phyloP scores from a whole-genome alignment of 2,888 invertebrate genomes.

The Rhyacophila evoluta region DNA sequence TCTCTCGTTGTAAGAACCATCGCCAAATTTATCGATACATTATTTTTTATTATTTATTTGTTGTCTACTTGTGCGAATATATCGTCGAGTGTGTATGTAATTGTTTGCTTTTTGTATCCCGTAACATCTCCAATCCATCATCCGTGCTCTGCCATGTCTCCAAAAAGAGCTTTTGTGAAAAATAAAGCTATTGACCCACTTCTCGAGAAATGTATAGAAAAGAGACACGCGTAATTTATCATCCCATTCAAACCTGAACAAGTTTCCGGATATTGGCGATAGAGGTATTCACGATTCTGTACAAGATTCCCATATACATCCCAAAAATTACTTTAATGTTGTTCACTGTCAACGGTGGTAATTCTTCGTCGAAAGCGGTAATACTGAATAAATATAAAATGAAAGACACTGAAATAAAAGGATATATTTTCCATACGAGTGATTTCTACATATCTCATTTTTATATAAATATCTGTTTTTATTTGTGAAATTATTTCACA shows the following conservation, averaged over 20 bases:
- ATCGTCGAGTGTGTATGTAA: slow-evolving; percentile 12
- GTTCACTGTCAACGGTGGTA: background rate
- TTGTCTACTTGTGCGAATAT: background rate
- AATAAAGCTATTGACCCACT: slow-evolving; percentile 53
- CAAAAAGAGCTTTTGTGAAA: slow-evolving; percentile 43
- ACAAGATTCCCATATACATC: background rate
- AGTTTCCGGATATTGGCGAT: slow-evolving; percentile 50
- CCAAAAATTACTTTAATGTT: background rate
- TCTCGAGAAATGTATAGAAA: slow-evolving; percentile 46
- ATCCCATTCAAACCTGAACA: slow-evolving; percentile 50
- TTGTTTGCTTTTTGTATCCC: slow-evolving; percentile 9
- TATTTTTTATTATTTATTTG: slow-evolving; percentile 6
- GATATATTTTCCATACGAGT: no score
- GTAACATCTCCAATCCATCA: slow-evolving; percentile 38
- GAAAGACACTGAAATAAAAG: no score
- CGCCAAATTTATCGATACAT: background rate
- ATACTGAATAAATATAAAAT: no score
- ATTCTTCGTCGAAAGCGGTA: background rate
- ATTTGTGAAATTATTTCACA: no score
- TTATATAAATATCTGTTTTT: no score
- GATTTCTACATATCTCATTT: no score
- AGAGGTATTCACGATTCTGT: slow-evolving; percentile 20
- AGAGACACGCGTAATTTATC: slow-evolving; percentile 50
- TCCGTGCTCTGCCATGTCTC: slow-evolving; percentile 27
- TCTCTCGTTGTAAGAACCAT: background rate